Evolutionary conservation across 2,888 invertebrate species (phyloP).

Genomic region (Erebia palarica): DNA sequence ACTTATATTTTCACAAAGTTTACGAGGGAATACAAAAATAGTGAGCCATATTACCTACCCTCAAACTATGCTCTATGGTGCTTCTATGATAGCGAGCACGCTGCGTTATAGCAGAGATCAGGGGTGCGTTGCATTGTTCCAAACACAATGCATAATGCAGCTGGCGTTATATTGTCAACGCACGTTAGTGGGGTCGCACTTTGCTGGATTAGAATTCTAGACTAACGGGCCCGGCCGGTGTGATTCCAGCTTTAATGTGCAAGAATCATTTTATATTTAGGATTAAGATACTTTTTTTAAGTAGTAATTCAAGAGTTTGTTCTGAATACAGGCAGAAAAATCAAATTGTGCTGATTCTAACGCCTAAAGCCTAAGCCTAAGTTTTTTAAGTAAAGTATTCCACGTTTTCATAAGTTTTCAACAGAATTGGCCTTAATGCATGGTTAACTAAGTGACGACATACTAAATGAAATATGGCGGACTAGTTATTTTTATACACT

Average conservation of each 20-base stretch:
- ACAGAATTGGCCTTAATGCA: too few relatives aligned
- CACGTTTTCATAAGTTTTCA: not conserved
- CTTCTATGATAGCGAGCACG: slow-evolving; percentile 30
- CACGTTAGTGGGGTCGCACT: slow-evolving; percentile 38
- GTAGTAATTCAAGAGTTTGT: not conserved
- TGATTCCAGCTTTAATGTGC: slow-evolving; percentile 31
- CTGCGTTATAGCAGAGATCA: slow-evolving; percentile 47
- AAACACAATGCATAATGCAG: slow-evolving; percentile 53
- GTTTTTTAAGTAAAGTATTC: not conserved
- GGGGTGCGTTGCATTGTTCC: slow-evolving; percentile 50
- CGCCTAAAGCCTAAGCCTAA: not conserved
- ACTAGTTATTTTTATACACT: too few relatives aligned
- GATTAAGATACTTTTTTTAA: not conserved
- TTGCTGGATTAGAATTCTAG: slow-evolving; percentile 37
- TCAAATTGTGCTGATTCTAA: not conserved
- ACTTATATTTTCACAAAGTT: not conserved
- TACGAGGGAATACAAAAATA: not conserved
- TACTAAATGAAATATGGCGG: too few relatives aligned
- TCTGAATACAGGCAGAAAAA: not conserved
- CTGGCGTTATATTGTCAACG: slow-evolving; percentile 46
- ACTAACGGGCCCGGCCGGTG: slow-evolving; percentile 23
- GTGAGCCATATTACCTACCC: not conserved
- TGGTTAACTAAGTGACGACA: too few relatives aligned
- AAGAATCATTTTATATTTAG: slow-evolving; percentile 12
- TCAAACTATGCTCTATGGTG: slow-evolving; percentile 15